A percentile compares a stretch with the other conserved stretches of the same genome.
Evolutionary conservation across 1,140 invertebrate genomes (phyloP).

Genomic region (Brachionus sp.): DNA sequence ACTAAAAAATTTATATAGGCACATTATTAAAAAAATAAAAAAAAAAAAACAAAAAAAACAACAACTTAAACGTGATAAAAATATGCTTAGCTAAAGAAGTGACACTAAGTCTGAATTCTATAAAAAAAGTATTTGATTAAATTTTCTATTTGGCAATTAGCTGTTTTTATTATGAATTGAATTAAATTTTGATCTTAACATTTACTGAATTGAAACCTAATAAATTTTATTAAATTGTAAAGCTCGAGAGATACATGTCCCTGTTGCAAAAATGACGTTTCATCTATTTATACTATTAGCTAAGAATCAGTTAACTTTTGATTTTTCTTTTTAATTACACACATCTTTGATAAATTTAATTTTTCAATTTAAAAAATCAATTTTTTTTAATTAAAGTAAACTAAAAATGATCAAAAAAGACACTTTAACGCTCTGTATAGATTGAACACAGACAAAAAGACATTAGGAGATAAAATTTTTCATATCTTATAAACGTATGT

Average conservation of each 20-base stretch:
- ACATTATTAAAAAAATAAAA: no score
- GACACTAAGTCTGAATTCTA: background rate
- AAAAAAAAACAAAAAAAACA: no score
- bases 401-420: background rate
- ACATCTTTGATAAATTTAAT: no score
- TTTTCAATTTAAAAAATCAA: no score
- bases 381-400: no score
- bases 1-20: no score
- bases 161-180: background rate
- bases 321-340: no score
- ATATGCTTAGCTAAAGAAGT: background rate
- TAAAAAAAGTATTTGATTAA: background rate
- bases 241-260: background rate
- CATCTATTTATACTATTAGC: background rate
- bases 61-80: background rate
- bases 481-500: background rate
- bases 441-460: no score
- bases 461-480: no score
- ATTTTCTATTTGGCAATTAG: background rate
- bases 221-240: background rate
- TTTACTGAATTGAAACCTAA: background rate
- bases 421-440: background rate
- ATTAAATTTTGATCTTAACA: background rate
- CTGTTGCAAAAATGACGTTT: background rate
- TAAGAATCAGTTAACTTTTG: no score